Conservation (phyloP, 2,797 vertebrate genomes). For the Acropternis orthonyx region DNA sequence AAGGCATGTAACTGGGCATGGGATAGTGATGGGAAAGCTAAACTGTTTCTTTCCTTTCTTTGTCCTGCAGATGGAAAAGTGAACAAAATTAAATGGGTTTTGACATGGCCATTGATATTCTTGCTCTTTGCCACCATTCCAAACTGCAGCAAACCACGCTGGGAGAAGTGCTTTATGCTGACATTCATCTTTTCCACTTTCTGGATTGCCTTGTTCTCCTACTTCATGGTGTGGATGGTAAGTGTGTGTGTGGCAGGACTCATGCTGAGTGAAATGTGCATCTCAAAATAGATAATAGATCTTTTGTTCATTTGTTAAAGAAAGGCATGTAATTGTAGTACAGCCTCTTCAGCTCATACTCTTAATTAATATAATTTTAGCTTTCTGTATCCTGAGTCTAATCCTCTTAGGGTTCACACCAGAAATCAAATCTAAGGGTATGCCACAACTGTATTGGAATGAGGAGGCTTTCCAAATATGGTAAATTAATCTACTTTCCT, state of each 20-base stretch:
- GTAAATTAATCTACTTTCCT: background rate
- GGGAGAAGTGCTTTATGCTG: constrained; percentile 94
- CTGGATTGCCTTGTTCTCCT: constrained; percentile 97
- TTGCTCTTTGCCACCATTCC: constrained; percentile 87
- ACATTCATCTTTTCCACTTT: constrained; percentile 91
- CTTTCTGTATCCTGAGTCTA: background rate
- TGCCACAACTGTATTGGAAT: background rate
- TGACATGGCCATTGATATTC: constrained; percentile 92
- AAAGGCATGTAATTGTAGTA: background rate
- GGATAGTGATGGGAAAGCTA: background rate
- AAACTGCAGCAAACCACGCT: constrained; percentile 92
- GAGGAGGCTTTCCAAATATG: background rate
- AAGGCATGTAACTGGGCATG: background rate
- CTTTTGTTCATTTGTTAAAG: background rate
- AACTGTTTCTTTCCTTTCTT: background rate
- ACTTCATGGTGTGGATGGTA: constrained; percentile 99
- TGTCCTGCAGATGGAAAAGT: constrained; percentile 72
- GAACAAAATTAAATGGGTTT: constrained; percentile 89
- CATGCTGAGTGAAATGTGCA: background rate
- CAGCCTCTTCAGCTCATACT: background rate
- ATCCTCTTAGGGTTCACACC: background rate
- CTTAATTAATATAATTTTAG: background rate
- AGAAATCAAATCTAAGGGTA: background rate
- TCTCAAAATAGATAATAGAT: background rate
- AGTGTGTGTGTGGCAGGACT: constrained; percentile 35